Conservation (phyloP, 2,888 invertebrate species). For the Onthophagus sagittarius region DNA sequence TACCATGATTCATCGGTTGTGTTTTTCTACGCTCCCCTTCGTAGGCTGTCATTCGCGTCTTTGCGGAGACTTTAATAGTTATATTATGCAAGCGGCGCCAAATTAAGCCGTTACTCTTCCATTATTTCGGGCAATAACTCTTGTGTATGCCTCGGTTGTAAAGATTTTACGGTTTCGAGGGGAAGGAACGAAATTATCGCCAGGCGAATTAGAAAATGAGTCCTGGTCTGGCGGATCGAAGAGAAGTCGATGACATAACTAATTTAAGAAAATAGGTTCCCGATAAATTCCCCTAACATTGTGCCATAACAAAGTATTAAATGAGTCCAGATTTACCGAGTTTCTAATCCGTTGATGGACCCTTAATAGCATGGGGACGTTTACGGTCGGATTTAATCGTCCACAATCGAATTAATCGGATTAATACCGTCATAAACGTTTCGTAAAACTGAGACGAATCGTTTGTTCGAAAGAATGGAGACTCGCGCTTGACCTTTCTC, state of each 20-base stretch:
- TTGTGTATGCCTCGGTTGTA: slow-evolving; percentile 13
- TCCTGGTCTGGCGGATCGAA: neutral
- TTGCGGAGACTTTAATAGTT: slow-evolving; percentile 15
- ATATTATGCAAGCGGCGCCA: slow-evolving; percentile 17
- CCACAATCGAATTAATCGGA: neutral
- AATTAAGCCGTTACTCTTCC: slow-evolving; percentile 17
- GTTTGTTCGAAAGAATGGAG: neutral
- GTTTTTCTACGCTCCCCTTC: neutral
- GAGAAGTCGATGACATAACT: too few species aligned
- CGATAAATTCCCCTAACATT: neutral
- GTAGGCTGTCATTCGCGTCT: slow-evolving; percentile 11
- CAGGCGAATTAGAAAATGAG: neutral
- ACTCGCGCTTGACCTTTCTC: neutral
- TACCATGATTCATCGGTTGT: neutral
- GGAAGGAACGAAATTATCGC: neutral
- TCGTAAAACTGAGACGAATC: neutral
- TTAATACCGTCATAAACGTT: neutral
- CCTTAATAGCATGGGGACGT: neutral
- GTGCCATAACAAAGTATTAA: neutral
- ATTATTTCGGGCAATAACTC: slow-evolving; percentile 20
- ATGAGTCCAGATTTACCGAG: neutral
- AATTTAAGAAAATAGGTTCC: neutral
- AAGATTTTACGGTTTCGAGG: slow-evolving; percentile 9
- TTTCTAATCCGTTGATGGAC: neutral
- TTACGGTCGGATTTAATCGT: neutral